Conservation (phyloP, 2,113 vertebrate genomes). For the Guaruba guarouba region DNA sequence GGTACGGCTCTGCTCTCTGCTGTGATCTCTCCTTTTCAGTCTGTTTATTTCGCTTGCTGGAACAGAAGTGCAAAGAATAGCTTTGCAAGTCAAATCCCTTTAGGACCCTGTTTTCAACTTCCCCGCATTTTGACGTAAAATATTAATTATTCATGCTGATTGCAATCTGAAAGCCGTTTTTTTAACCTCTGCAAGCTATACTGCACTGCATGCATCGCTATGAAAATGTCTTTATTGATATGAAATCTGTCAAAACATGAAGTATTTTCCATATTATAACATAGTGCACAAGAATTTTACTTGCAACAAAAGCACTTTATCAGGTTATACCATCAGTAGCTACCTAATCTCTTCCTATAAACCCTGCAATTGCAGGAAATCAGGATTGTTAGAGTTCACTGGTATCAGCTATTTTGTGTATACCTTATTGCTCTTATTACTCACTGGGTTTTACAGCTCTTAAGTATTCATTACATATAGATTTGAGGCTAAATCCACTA, state of each 20-base stretch:
- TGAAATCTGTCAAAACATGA: not conserved
- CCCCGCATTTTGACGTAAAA: not conserved
- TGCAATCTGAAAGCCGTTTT: not conserved
- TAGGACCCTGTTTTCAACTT: not conserved
- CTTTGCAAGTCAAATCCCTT: not conserved
- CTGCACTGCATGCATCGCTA: not conserved
- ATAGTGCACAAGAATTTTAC: not conserved
- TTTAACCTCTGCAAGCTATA: not conserved
- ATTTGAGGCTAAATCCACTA: not conserved
- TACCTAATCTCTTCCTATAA: not conserved
- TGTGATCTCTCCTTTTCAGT: not conserved
- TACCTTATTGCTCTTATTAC: not conserved
- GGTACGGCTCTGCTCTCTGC: not conserved
- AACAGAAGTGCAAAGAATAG: not conserved
- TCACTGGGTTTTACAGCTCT: not conserved
- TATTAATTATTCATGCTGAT: constrained; percentile 24
- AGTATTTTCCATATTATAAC: not conserved
- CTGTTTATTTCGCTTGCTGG: not conserved
- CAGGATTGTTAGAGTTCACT: not conserved
- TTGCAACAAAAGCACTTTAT: not conserved
- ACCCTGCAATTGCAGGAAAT: not conserved
- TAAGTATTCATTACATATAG: not conserved
- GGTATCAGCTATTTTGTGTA: not conserved
- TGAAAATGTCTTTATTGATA: not conserved
- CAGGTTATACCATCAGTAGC: not conserved